Evolutionary conservation across 2,888 invertebrate species (phyloP), one percentile per base, ranked within the genome.

Genomic region (Tupiocoris notatus): DNA sequence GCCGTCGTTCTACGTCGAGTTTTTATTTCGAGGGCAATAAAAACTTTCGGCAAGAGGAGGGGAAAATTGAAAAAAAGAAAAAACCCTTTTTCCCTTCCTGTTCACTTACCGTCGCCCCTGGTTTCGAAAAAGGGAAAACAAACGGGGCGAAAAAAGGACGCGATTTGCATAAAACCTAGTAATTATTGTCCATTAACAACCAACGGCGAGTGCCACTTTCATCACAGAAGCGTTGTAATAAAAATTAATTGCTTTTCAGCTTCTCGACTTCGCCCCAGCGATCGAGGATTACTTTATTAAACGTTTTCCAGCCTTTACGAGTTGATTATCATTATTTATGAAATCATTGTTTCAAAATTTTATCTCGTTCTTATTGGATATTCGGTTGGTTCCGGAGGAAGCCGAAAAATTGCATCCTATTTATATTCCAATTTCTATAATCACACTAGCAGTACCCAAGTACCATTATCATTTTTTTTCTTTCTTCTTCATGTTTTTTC

Each of bases 81-180:
- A n/a, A 20, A 61, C 23, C 7, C 22, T 24, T 7, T 17, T 24
- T 24, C n/a, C 64, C 25, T 0, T 2, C 24, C 24, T 16, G 9
- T 64, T 64, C n/a, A 64, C 12, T 7, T 39, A 39, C 12, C 39
- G 39, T 7, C 39, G 6, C 39, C 39, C 39, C 12, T n/a, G 12
- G 64, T 6, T 9, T 2, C n/a, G 17, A 39, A 39, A 59, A 59
- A 71, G 61, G 18, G 61, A 39, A 20, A 17, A 61, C 23, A 25
- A 66, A 57, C 57, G 16, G 18, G 12, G 20, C 20, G n/a, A 58
- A 65, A 75, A 66, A 59, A 59, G 59, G 16, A 22, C 25, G 58
- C 21, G 59, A 65, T 75, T 75, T 75, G 66, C 75, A 66, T 75
- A 75, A 75, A 75, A 75, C 75, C 66, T 59, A 75, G 75, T 75